Conservation (phyloP, 2,888 invertebrate genomes). For the Orchesellides sinensis region DNA sequence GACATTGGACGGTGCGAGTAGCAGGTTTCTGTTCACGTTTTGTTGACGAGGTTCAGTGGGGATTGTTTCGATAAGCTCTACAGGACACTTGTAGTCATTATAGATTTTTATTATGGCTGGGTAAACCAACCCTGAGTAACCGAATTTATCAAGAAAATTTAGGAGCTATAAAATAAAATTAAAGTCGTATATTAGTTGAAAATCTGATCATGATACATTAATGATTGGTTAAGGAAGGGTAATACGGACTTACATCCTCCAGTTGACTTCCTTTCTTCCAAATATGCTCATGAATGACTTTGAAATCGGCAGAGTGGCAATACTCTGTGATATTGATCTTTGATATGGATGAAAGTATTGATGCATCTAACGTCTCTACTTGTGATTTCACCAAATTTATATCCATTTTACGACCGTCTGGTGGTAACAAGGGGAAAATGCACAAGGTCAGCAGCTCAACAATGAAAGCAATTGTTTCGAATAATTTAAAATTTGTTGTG, state of each 20-base stretch:
- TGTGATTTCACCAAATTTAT: no score
- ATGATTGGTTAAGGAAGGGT: no score
- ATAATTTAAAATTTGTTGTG: not conserved
- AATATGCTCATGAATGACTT: slow-evolving; percentile 12
- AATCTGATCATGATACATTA: no score
- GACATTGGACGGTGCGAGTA: not conserved
- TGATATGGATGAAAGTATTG: no score
- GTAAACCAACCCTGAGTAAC: not conserved
- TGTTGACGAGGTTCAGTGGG: not conserved
- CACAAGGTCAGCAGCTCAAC: not conserved
- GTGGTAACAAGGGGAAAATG: not conserved
- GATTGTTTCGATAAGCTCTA: not conserved
- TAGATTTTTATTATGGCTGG: not conserved
- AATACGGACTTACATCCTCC: slow-evolving; percentile 22
- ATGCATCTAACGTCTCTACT: no score
- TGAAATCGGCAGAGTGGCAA: not conserved
- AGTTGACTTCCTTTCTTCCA: slow-evolving; percentile 3
- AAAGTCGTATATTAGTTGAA: not conserved
- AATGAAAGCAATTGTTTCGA: not conserved
- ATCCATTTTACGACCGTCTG: no score
- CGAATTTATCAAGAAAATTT: not conserved
- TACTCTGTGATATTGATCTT: no score
- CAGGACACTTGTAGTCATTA: not conserved
- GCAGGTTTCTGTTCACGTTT: not conserved
- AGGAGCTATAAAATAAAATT: slow-evolving; percentile 17